Evolutionary conservation across 2,113 vertebrate genomes (phyloP).

Genomic region (Romanogobio albipinnatus): DNA sequence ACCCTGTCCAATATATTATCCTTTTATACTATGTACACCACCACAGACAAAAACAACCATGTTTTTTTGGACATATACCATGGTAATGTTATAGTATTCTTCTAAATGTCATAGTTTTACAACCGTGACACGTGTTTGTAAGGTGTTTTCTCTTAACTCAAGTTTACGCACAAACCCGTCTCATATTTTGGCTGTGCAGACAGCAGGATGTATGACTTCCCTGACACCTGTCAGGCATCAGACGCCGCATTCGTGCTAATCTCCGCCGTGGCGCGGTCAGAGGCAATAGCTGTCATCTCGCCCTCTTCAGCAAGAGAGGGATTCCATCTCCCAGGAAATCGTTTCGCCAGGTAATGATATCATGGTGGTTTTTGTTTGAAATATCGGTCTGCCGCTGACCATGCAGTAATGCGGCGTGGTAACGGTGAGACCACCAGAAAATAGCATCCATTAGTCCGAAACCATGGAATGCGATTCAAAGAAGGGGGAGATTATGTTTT

Average conservation of each 20-base stretch:
- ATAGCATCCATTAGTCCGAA: slow-evolving; percentile 37
- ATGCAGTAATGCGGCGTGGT: slow-evolving; percentile 15
- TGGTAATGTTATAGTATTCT: not conserved
- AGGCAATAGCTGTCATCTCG: slow-evolving; percentile 20
- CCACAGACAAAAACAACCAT: not conserved
- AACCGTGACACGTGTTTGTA: not conserved
- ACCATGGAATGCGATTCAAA: slow-evolving; percentile 23
- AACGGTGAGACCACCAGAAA: slow-evolving; percentile 32
- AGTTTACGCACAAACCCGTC: not conserved
- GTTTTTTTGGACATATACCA: not conserved
- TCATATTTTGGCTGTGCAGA: not conserved
- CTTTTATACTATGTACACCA: not conserved
- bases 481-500: slow-evolving; percentile 21
- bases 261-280: not conserved
- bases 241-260: not conserved
- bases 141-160: not conserved
- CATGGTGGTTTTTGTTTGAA: slow-evolving; percentile 44
- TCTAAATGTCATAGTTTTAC: not conserved
- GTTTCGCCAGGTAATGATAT: slow-evolving; percentile 39
- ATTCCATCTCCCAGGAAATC: slow-evolving; percentile 29
- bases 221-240: slow-evolving; percentile 41
- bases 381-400: slow-evolving; percentile 32
- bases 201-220: not conserved
- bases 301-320: slow-evolving; percentile 19
- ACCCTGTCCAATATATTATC: too few relatives aligned